These are phyloP conservation scores for Calameuta idolon DNA, from an alignment of 2,888 invertebrate species.

Conservation along the genomic window DNA sequence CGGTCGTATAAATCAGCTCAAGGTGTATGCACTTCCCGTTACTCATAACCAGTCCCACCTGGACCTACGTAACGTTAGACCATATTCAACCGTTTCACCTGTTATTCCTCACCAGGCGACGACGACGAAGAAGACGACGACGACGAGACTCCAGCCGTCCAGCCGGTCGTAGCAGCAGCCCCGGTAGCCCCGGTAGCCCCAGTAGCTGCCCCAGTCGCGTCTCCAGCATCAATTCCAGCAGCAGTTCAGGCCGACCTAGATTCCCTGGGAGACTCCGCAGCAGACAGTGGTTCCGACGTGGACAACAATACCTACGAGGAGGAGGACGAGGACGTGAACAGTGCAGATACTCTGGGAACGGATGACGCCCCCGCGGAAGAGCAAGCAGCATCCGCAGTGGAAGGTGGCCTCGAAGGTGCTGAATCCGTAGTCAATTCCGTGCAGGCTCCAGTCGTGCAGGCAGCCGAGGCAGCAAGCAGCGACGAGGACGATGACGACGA, in stretches of 20 bases:
- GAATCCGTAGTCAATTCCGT: conserved; percentile 50
- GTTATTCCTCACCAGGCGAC: conserved; percentile 49
- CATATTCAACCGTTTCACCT: too few relatives aligned
- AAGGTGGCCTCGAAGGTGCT: conserved; percentile 63
- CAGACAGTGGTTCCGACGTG: conserved; percentile 54
- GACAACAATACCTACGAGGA: conserved; percentile 59
- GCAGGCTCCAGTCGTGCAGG: conserved; percentile 38
- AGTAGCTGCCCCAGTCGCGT: conserved; percentile 64
- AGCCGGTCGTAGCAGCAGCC: conserved; percentile 45
- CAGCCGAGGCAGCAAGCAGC: conserved; percentile 53
- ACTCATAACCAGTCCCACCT: too few relatives aligned
- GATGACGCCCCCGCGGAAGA: conserved; percentile 63
- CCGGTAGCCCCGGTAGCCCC: conserved; percentile 67
- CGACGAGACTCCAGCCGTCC: conserved; percentile 65
- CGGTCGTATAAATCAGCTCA: too few relatives aligned
- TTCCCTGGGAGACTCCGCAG: conserved; percentile 58
- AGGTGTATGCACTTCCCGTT: too few relatives aligned
- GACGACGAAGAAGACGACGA: conserved; percentile 74
- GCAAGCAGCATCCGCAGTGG: conserved; percentile 63
- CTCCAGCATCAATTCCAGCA: conserved; percentile 53
- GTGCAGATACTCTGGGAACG: too few relatives aligned
- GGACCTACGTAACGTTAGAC: too few relatives aligned
- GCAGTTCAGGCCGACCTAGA: conserved; percentile 56
- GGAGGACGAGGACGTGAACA: conserved; percentile 59
- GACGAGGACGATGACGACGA: conserved; percentile 66